Evolutionary conservation across 2,113 vertebrate species (phyloP).

Genomic region (Actenoides hombroni): DNA sequence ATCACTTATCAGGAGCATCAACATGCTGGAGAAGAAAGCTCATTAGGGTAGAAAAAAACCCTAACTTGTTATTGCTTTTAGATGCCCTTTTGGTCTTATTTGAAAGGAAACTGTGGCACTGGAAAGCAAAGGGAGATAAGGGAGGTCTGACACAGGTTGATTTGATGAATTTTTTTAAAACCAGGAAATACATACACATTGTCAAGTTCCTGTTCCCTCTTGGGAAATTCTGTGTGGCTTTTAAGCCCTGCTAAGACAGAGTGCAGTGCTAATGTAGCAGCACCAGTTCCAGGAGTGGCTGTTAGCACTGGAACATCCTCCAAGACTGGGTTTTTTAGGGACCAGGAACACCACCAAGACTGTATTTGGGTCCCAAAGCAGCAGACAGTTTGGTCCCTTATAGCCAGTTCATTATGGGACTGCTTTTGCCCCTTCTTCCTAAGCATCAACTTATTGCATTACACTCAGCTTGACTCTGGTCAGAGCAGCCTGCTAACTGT

Average conservation of each 20-base stretch:
- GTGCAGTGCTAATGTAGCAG: not conserved
- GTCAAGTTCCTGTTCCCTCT: not conserved
- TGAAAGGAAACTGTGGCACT: not conserved
- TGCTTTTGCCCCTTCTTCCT: not conserved
- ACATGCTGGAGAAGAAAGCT: not conserved
- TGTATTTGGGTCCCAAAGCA: not conserved
- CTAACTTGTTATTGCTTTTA: not conserved
- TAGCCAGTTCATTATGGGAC: not conserved
- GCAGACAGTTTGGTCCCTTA: not conserved
- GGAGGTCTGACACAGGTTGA: not conserved
- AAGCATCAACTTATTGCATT: not conserved
- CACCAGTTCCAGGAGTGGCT: not conserved
- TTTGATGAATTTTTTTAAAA: not conserved
- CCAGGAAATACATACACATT: not conserved
- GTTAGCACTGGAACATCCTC: not conserved
- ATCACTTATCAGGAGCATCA: not conserved
- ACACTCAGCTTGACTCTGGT: not conserved
- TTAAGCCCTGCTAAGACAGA: not conserved
- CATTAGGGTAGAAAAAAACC: not conserved
- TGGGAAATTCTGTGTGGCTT: not conserved
- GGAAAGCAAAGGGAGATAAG: not conserved
- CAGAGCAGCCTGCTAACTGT: not conserved
- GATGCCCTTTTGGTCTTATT: not conserved
- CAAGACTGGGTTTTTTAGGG: not conserved
- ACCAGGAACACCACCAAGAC: not conserved